Evolutionary conservation across 2,113 vertebrate genomes (phyloP).

Genomic region (Sula dactylatra): DNA sequence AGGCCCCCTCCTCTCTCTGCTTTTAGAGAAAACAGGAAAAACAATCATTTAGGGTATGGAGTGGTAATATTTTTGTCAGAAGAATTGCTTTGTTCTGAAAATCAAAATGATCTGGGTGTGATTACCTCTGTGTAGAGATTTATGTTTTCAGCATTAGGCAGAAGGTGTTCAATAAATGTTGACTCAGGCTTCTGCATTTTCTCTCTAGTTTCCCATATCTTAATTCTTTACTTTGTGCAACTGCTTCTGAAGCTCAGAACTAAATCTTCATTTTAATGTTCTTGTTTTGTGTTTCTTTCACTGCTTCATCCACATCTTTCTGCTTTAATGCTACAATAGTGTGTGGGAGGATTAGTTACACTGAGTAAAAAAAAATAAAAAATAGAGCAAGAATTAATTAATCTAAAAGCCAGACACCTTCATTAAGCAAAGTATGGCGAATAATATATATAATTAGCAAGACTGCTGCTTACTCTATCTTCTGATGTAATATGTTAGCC

Average conservation of each 20-base stretch:
- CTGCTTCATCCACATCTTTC: not conserved
- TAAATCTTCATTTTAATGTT: not conserved
- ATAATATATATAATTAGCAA: constrained; percentile 46
- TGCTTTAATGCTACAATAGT: not conserved
- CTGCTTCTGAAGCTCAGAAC: not conserved
- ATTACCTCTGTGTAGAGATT: not conserved
- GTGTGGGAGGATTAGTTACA: constrained; percentile 18
- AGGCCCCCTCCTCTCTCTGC: not conserved
- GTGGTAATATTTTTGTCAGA: not conserved
- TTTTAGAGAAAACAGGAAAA: not conserved
- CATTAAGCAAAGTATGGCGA: constrained; percentile 35
- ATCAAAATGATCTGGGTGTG: not conserved
- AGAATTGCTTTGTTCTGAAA: not conserved
- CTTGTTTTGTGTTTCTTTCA: not conserved
- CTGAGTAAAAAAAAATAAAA: not conserved
- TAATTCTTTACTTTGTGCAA: constrained; percentile 11
- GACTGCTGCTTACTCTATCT: constrained; percentile 6
- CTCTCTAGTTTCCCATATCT: not conserved
- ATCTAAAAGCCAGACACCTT: constrained; percentile 39
- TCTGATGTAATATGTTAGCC: constrained; percentile 10
- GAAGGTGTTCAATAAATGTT: constrained; percentile 17
- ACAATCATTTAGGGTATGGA: not conserved
- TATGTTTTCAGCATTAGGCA: not conserved
- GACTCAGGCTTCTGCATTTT: constrained; percentile 17
- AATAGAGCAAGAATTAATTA: constrained; percentile 7